Base-by-base conservation (phyloP, 2,113 vertebrate species). In the Poicephalus meyeri region DNA sequence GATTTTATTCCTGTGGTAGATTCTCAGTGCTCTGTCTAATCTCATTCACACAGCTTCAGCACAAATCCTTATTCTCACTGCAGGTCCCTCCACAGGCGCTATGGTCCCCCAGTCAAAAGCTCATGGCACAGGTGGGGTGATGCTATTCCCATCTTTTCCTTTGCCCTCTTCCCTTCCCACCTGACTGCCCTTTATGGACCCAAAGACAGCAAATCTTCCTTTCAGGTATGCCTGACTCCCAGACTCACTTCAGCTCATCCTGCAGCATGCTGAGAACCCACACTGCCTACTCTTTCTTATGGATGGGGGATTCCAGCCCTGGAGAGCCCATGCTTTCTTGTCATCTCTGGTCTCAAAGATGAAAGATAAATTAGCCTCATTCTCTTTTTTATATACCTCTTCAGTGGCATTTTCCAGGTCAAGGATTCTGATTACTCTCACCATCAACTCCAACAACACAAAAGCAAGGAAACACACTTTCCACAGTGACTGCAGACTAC, bases 71-170 rank as follows among this genome's bases (percentile, higher is more conserved):
- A 10, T 9, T 82, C 26, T 72, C 28, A 6, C 33, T 58, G 25
- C 2, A 3, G 39, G 29, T 19, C 42, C 35, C 53, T 83, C 17
- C 58, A 69, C 33, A 47, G 44, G 74, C 26, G 78, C n/a, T 21
- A 56, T 0, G 2, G 28, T 42, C 47, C 50, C 58, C 11, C 47
- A 72, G 16, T 5, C 10, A 2, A 86, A 46, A 80, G 33, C 44
- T 78, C 0, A 0, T 21, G 12, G 41, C 46, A 71, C 0, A 2
- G 21, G 4, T 26, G 9, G 15, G 17, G 29, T 47, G 52, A 79
- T 41, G 44, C 24, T 72, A 9, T 25, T 64, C 11, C 2, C 2
- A 3, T 20, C 11, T 72, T 77, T 29, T 69, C 41, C 33, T 33
- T 42, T 87, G 17, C n/a, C 11, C 10, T 60, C 41, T 39, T 64